A percentile compares a stretch with the other conserved stretches of the same genome.
Evolutionary conservation across 2,888 invertebrate genomes (phyloP).

Genomic region (Stenodema calcarata): DNA sequence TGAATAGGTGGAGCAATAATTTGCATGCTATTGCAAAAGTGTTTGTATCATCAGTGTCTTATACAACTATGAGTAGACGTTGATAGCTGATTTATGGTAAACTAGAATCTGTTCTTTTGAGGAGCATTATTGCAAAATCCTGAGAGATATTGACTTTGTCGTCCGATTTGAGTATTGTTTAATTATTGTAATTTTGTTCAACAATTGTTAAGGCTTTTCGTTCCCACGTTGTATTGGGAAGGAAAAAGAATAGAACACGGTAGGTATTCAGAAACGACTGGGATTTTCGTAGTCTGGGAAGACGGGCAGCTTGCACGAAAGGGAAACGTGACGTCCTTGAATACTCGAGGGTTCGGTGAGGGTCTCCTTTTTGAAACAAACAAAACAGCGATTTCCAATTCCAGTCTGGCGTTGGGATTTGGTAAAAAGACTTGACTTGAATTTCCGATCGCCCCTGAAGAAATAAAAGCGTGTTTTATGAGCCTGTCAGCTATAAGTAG

Average conservation of each 20-base stretch:
- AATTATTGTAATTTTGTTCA: no score
- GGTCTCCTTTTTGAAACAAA: background rate
- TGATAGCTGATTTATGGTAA: no score
- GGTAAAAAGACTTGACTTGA: background rate
- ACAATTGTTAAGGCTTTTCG: no score
- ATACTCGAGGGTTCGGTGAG: background rate
- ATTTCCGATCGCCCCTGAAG: background rate
- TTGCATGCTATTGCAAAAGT: no score
- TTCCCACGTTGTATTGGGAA: background rate
- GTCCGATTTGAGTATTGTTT: no score
- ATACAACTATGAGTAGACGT: no score
- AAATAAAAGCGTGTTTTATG: background rate
- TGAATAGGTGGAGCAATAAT: no score
- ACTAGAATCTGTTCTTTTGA: no score
- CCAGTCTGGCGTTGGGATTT: background rate
- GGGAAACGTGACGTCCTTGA: conserved; percentile 22
- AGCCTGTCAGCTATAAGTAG: background rate
- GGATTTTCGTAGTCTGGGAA: background rate
- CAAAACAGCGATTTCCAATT: conserved; percentile 35
- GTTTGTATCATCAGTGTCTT: no score
- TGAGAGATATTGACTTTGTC: no score
- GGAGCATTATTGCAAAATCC: no score
- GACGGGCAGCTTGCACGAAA: background rate
- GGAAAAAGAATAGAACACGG: background rate
- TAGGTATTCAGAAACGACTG: background rate